Percentiles rank a stretch among this genome's conserved stretches.
phyloP scores from a whole-genome alignment of 2,113 vertebrate species.

The Colaptes auratus region DNA sequence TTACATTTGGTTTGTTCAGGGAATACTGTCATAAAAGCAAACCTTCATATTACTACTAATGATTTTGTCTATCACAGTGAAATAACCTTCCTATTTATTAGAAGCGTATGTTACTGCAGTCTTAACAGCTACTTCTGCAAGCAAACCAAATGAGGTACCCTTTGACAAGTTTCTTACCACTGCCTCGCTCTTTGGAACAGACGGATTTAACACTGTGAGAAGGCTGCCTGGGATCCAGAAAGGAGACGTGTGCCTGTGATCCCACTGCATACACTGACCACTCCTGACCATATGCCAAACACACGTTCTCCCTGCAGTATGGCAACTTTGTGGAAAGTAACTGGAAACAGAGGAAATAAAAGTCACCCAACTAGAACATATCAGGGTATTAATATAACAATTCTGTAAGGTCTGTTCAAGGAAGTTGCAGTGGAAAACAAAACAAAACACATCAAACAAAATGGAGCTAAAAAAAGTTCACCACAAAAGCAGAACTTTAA shows the following conservation, averaged over 20 bases:
- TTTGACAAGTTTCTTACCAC: conserved; percentile 80
- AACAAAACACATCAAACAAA: not conserved
- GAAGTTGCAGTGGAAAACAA: not conserved
- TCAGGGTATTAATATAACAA: not conserved
- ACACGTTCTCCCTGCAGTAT: conserved; percentile 97
- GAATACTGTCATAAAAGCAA: not conserved
- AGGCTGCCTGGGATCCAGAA: conserved; percentile 94
- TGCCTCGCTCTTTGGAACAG: conserved; percentile 92
- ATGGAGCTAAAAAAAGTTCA: not conserved
- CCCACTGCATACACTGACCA: conserved; percentile 98
- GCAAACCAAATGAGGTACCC: not conserved
- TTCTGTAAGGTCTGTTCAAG: not conserved
- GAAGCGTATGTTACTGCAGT: not conserved
- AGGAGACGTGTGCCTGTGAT: conserved; percentile 97
- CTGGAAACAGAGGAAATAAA: conserved; percentile 71
- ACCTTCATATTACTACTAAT: not conserved
- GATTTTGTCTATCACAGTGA: not conserved
- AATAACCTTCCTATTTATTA: not conserved
- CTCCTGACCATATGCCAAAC: conserved; percentile 94
- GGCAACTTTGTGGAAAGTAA: conserved; percentile 94
- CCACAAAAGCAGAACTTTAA: not conserved
- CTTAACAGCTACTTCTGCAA: not conserved
- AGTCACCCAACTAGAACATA: not conserved
- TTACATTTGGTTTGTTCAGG: not conserved
- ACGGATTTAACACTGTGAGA: conserved; percentile 90